phyloP scores from a whole-genome alignment of 2,888 invertebrate species.

The Timema podura region DNA sequence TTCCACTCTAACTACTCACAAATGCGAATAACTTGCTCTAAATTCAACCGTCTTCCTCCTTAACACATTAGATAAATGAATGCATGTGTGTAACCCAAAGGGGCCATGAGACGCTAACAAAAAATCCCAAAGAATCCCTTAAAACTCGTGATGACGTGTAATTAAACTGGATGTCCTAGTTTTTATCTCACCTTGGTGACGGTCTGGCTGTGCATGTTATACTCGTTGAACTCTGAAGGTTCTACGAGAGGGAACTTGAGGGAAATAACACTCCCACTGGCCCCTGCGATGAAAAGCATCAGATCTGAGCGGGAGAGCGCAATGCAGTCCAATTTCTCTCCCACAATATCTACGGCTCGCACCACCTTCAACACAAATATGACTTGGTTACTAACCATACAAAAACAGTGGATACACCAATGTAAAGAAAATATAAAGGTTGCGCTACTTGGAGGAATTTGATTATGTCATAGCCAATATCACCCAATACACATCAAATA shows the following conservation, averaged over 20 bases:
- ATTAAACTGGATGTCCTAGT: neutral
- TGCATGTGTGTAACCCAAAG: no score
- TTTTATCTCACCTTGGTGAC: conserved; percentile 46
- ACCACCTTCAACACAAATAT: conserved; percentile 11
- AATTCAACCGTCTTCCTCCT: no score
- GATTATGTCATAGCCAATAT: no score
- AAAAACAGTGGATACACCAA: no score
- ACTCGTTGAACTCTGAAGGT: conserved; percentile 53
- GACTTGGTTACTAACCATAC: neutral
- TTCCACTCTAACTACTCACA: no score
- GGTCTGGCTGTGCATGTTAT: conserved; percentile 51
- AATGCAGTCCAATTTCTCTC: conserved; percentile 53
- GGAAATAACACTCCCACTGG: conserved; percentile 70
- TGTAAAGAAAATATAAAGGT: no score
- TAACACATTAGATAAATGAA: no score
- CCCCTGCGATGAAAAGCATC: conserved; percentile 77
- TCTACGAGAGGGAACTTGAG: conserved; percentile 72
- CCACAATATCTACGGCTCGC: conserved; percentile 26
- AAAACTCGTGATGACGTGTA: conserved; percentile 32
- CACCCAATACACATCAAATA: no score
- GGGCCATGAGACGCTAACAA: no score
- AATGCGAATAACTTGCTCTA: no score
- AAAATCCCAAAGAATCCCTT: no score
- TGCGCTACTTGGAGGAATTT: no score
- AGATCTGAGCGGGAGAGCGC: conserved; percentile 72